Base-by-base conservation (phyloP, 2,113 vertebrate genomes). In the Xiphophorus maculatus region DNA sequence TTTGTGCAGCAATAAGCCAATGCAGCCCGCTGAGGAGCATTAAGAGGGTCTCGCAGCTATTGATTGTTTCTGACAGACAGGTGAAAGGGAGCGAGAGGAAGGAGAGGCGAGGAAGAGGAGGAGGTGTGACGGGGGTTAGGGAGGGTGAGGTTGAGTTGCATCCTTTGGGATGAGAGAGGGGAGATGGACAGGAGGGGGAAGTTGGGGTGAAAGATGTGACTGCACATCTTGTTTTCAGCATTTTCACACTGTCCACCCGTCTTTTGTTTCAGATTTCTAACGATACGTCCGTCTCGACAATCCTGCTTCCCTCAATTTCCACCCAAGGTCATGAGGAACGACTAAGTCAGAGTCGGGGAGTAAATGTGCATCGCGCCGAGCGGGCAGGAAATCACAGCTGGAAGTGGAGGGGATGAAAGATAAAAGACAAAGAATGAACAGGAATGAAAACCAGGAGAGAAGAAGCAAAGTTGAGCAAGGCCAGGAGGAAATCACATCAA, bases 31-130 rank as follows among this genome's bases (percentile, higher is more conserved):
- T 28, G 82, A 77, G 88, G 81, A 74, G 82, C 73, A 51, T 80
- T 88, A 76, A 75, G 78, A 87, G 79, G 88, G 86, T 88, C 87
- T 89, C 74, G 14, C 81, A 85, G 88, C 76, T 83, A 90, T 91
- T 22, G 90, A 91, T 90, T 79, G 35, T 33, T 10, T 72, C 22
- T 89, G 87, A 93, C 75, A 76, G 90, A 84, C 87, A 88, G 89
- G 81, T 84, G 68, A 73, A 40, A 30, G 37, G 19, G 60, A 62
- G 15, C 3, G 58, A 33, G 33, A 28, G 37, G 19, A 48, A 61
- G 12, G 2, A 44, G 35, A 37, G 35, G 35, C 10, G 35, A 37
- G 29, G 33, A 28, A 61, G 54, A 51, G 42, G 27, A 5, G 42
- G 15, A 5, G 25, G 30, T 44, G n/a, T 44, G 13, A 63, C 19